Conservation (phyloP, 2,888 invertebrate genomes). For the Cataglyphis livida region DNA sequence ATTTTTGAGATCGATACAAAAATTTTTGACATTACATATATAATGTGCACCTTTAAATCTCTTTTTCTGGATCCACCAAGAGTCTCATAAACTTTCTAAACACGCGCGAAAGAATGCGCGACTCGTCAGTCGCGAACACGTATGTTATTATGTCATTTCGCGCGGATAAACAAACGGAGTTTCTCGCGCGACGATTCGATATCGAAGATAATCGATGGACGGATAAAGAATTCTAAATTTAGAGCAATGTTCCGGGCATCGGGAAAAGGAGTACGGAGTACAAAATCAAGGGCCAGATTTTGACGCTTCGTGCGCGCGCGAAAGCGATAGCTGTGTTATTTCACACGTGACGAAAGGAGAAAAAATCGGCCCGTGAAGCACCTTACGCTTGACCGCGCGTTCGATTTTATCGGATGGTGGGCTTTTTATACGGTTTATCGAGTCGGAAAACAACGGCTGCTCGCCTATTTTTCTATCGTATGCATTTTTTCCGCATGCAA, state of each 20-base stretch:
- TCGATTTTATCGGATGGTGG: neutral
- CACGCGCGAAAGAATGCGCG: conserved; percentile 58
- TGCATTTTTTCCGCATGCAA: neutral
- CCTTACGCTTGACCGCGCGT: neutral
- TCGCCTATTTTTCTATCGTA: neutral
- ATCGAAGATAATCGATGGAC: neutral
- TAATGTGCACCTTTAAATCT: neutral
- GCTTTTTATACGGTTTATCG: neutral
- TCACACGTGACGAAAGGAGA: neutral
- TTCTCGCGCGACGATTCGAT: neutral
- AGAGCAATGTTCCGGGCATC: neutral
- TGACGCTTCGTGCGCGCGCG: neutral
- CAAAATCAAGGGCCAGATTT: neutral
- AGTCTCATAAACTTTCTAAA: conserved; percentile 65
- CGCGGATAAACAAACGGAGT: neutral
- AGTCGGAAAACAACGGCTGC: neutral
- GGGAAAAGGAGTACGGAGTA: neutral
- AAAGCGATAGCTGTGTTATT: neutral
- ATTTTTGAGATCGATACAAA: neutral
- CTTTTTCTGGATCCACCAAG: conserved; percentile 19
- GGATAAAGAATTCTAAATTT: conserved; percentile 4
- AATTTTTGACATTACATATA: neutral
- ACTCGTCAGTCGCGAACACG: conserved; percentile 23
- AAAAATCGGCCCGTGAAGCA: neutral
- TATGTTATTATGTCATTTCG: conserved; percentile 41